Base-by-base conservation (phyloP, 2,888 invertebrate species). In the Synanthedon andrenaeformis region DNA sequence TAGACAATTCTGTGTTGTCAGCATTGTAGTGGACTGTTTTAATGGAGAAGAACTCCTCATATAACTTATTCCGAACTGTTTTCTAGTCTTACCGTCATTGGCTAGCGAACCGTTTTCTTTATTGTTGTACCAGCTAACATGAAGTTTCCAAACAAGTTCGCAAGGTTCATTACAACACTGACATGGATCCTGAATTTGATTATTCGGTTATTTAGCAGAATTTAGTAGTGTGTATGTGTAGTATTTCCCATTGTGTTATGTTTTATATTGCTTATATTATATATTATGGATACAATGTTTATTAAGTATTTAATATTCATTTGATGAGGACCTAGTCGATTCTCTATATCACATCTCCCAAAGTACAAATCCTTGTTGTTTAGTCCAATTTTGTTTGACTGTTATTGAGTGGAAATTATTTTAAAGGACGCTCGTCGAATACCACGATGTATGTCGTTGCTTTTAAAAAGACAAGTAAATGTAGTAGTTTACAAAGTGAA, bases 341-440 rank as follows among this genome's bases (percentile, higher is more conserved):
- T 87, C 87, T 85, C 85, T 83, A 86, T 87, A 87, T 87, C 87
- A 88, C 87, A 86, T 83, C 76, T 87, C 86, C 86, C 88, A 88
- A 88, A 88, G 88, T 88, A 88, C 88, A 88, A 88, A 88, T 85
- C 83, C 88, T 88, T 88, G 88, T 88, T 88, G 87, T 88, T 88
- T 88, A 88, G 88, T 88, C 86, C 86, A 88, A 88, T 88, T 87
- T 86, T 87, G 83, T 86, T 87, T 87, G 76, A 82, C 79, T 86
- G 87, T 87, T 86, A 83, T 81, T 79, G 76, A 82, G 80, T 84
- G 79, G 75, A 85, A 85, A 86, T 86, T 85, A 83, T 80, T 86
- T 85, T 85, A 84, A 74, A 67, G 69, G 67, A 67, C 69, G 70
- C 69, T 65, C 64, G 63, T 68, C 66, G 45, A 14, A 45, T 45